Percentiles rank a stretch among this genome's conserved stretches.
Conservation (phyloP, 2,797 vertebrate species). For the Melanotaenia nigrans region DNA sequence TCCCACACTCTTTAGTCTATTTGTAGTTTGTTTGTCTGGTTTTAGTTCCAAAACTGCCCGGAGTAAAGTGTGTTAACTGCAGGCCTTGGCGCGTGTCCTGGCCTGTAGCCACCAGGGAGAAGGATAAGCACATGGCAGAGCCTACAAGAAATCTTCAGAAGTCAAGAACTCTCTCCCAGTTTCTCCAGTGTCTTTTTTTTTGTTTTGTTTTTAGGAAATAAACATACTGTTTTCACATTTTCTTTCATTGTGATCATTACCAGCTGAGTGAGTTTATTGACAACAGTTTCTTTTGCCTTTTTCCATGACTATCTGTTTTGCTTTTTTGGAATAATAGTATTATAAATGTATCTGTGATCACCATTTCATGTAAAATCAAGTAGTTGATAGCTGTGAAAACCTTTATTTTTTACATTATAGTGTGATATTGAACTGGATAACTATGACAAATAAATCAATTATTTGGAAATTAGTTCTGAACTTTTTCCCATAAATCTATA, state of each 20-base stretch:
- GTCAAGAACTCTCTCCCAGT: not conserved
- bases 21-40: conserved; percentile 61
- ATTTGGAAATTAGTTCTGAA: conserved; percentile 27
- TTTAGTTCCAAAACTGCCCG: conserved; percentile 41
- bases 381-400: not conserved
- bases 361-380: not conserved
- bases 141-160: conserved; percentile 42
- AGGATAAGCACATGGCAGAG: conserved; percentile 66
- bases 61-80: conserved; percentile 49
- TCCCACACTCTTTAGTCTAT: conserved; percentile 68
- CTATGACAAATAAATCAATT: conserved; percentile 15
- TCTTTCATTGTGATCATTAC: conserved; percentile 11
- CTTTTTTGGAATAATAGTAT: conserved; percentile 15
- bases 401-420: conserved; percentile 4
- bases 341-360: not conserved
- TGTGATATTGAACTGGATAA: not conserved
- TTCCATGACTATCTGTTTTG: conserved; percentile 28
- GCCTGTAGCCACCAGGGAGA: conserved; percentile 46
- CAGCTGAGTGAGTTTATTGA: conserved; percentile 16
- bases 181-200: conserved; percentile 11
- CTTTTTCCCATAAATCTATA: conserved; percentile 20
- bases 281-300: conserved; percentile 12
- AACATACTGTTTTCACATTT: not conserved
- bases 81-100: conserved; percentile 31
- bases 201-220: conserved; percentile 5